Percentiles rank a stretch among this genome's conserved stretches.
phyloP scores from a whole-genome alignment of 2,888 invertebrate genomes.

The Drosophila borealis region DNA sequence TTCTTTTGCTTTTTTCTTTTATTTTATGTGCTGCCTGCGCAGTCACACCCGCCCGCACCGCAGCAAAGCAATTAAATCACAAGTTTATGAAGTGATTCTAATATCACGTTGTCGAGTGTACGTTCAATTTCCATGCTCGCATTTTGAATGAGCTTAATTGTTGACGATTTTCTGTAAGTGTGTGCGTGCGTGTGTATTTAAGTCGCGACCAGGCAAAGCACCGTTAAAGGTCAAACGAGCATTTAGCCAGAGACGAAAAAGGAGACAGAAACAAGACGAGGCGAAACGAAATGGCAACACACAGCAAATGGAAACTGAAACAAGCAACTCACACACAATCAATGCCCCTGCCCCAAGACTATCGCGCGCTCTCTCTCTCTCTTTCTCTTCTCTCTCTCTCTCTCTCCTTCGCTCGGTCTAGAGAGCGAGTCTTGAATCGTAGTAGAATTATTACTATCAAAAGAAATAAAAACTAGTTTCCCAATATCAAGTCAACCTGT shows the following conservation, averaged over 20 bases:
- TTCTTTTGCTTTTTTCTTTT: conserved; percentile 12
- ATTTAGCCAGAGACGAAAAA: conserved; percentile 58
- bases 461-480: conserved; percentile 68
- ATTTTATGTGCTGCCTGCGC: conserved; percentile 15
- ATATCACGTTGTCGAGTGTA: conserved; percentile 55
- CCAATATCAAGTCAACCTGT: conserved; percentile 48
- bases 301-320: conserved; percentile 42
- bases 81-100: conserved; percentile 72
- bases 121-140: conserved; percentile 62
- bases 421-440: conserved; percentile 26
- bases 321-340: conserved; percentile 44
- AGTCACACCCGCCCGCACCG: conserved; percentile 35
- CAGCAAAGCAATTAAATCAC: conserved; percentile 63
- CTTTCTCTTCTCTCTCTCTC: background rate
- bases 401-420: background rate
- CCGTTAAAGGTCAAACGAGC: conserved; percentile 79
- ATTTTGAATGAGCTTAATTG: conserved; percentile 78
- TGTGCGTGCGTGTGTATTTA: conserved; percentile 24
- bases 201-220: conserved; percentile 62
- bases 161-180: conserved; percentile 52
- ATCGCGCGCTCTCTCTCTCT: background rate
- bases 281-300: conserved; percentile 54
- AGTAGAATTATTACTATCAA: conserved; percentile 68
- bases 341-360: conserved; percentile 17
- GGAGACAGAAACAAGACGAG: conserved; percentile 20